phyloP scores from a whole-genome alignment of 2,888 invertebrate species.

The Oscheius sp. region DNA sequence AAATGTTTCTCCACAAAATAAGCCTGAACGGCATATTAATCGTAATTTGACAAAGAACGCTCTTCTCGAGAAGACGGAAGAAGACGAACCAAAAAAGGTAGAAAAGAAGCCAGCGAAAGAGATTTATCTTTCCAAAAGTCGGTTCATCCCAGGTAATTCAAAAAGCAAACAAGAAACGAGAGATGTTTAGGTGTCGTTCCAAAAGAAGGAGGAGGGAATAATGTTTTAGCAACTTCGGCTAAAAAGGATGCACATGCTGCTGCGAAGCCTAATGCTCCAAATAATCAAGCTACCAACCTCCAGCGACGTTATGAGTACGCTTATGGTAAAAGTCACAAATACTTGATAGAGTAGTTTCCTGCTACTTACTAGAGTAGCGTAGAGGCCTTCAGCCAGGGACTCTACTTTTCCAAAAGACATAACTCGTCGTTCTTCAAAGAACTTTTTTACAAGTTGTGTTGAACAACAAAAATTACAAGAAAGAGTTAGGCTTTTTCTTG shows the following conservation, averaged over 20 bases:
- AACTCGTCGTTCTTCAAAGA: too few species aligned
- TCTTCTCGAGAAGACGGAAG: slow-evolving; percentile 42
- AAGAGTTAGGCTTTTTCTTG: too few species aligned
- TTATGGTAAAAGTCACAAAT: too few species aligned
- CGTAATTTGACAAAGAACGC: slow-evolving; percentile 59
- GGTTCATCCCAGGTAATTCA: slow-evolving; percentile 80
- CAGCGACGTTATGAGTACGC: slow-evolving; percentile 70
- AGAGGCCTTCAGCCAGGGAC: too few species aligned
- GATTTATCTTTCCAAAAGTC: slow-evolving; percentile 81
- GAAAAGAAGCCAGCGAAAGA: slow-evolving; percentile 76
- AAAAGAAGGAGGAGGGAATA: slow-evolving; percentile 45
- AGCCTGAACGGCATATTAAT: slow-evolving; percentile 56
- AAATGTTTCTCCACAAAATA: slow-evolving; percentile 54
- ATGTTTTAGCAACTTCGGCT: slow-evolving; percentile 28
- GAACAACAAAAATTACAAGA: too few species aligned
- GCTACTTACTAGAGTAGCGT: too few species aligned
- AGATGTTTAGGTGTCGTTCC: slow-evolving; percentile 41
- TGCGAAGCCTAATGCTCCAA: too few species aligned
- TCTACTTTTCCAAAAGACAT: too few species aligned
- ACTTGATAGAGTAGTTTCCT: too few species aligned
- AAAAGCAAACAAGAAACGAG: not conserved
- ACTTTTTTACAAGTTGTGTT: too few species aligned
- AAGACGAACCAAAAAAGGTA: slow-evolving; percentile 11
- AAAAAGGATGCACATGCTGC: slow-evolving; percentile 54
- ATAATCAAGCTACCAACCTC: too few species aligned